phyloP scores from a whole-genome alignment of 2,797 vertebrate genomes.

The Sitta carolinensis region DNA sequence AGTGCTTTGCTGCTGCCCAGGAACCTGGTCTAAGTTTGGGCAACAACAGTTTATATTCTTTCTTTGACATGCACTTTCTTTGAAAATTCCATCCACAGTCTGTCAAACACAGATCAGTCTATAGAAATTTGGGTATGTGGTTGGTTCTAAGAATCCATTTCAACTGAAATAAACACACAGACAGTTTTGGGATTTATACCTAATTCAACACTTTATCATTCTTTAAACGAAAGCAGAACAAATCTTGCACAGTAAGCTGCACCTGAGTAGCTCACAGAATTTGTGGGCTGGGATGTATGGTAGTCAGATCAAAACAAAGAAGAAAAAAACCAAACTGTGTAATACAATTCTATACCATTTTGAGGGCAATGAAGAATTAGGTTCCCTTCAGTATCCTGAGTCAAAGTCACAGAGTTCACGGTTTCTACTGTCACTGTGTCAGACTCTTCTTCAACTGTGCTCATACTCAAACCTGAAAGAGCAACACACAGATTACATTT shows the following conservation, averaged over 20 bases:
- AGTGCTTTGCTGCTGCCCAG: neutral
- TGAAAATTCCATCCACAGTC: neutral
- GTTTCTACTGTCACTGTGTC: conserved; percentile 84
- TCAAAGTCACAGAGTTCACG: conserved; percentile 90
- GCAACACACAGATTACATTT: conserved; percentile 44
- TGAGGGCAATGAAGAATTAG: conserved; percentile 93
- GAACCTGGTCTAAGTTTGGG: neutral
- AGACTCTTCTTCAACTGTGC: conserved; percentile 87
- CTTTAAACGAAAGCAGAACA: neutral
- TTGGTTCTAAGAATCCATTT: neutral
- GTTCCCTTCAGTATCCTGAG: conserved; percentile 92
- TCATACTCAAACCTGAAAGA: conserved; percentile 89
- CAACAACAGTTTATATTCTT: neutral
- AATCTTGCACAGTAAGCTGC: neutral
- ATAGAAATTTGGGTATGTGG: neutral
- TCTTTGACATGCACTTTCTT: neutral
- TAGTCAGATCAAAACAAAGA: neutral
- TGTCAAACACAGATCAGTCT: neutral
- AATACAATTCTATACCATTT: conserved; percentile 76
- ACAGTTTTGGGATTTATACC: neutral
- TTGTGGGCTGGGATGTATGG: neutral
- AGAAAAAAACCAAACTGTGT: neutral
- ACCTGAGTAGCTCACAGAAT: neutral
- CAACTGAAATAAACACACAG: neutral
- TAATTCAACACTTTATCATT: neutral